Base-by-base conservation (phyloP, 2,888 invertebrate species). In the Ornithoptera alexandrae region DNA sequence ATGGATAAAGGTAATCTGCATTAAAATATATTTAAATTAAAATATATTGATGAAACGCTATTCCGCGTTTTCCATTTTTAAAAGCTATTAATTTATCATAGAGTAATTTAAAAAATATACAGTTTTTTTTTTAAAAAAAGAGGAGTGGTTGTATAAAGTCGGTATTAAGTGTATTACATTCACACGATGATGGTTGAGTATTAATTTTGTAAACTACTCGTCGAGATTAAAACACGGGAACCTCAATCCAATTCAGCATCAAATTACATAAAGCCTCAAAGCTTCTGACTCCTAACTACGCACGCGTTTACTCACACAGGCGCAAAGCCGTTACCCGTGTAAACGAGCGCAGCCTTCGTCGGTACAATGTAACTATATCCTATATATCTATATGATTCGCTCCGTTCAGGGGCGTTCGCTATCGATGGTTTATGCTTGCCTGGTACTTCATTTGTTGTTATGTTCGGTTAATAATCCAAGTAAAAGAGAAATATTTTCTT, bases 211-310 rank as follows among this genome's bases (percentile, higher is more conserved):
- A 77, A 80, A 77, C 77, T 79, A 73, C 76, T 75, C 79, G 81
- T 77, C 78, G 76, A 76, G 78, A 77, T 80, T 79, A 82, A 85
- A 84, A 76, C 78, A 78, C 74, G 74, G 76, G 79, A 84, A 80
- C 79, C 78, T 82, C 82, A 84, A 87, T 87, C 80, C 83, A 86
- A 88, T 88, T 84, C 84, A 84, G 79, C 82, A 82, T 82, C 87
- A 87, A 89, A 89, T 90, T 87, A 89, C 87, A 85, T 86, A 89
- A 88, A 87, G 84, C 86, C 81, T 86, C 84, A 86, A 86, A 86
- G 88, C 86, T 84, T 81, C 81, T 83, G 84, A 82, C 81, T 84
- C 75, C 80, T 80, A 79, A 81, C 79, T 76, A 76, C 74, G 73
- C 75, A 72, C 69, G 73, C 73, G 68, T 79, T 70, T 67, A 72